phyloP scores from a whole-genome alignment of 2,888 invertebrate genomes.

The Ennomos quercinarius region DNA sequence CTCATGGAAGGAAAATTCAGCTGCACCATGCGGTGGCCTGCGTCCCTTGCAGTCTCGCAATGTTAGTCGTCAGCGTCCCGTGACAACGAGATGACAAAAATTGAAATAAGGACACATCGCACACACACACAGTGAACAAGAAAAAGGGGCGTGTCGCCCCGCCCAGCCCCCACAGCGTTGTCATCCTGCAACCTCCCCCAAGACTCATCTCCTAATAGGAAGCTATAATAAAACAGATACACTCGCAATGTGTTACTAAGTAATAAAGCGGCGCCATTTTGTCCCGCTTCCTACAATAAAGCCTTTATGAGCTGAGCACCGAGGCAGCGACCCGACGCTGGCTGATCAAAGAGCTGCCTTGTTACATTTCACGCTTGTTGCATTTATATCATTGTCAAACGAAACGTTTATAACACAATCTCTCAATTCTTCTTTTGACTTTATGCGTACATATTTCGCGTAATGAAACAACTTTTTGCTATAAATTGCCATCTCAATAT shows the following conservation, averaged over 20 bases:
- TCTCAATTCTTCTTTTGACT: slow-evolving; percentile 54
- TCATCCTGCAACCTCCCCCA: slow-evolving; percentile 68
- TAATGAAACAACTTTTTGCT: slow-evolving; percentile 21
- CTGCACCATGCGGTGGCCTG: too few species aligned
- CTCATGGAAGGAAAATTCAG: too few species aligned
- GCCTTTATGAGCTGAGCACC: slow-evolving; percentile 74
- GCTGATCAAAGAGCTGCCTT: slow-evolving; percentile 78
- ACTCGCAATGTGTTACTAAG: slow-evolving; percentile 82
- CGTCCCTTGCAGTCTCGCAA: too few species aligned
- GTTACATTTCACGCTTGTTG: slow-evolving; percentile 78
- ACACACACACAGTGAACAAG: slow-evolving; percentile 58
- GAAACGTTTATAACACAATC: slow-evolving; percentile 71
- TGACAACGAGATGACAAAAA: slow-evolving; percentile 45
- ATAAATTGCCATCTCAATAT: slow-evolving; percentile 26
- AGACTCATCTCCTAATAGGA: slow-evolving; percentile 79
- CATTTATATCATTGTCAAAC: slow-evolving; percentile 72
- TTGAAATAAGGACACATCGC: slow-evolving; percentile 55
- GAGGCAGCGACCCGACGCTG: slow-evolving; percentile 60
- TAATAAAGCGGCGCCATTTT: slow-evolving; percentile 85
- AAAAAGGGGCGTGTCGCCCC: slow-evolving; percentile 82
- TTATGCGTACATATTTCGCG: slow-evolving; percentile 24
- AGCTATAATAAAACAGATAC: slow-evolving; percentile 82
- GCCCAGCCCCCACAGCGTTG: slow-evolving; percentile 70
- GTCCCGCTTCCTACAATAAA: slow-evolving; percentile 79
- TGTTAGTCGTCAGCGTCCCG: slow-evolving; percentile 6